These are phyloP conservation scores for Oophaga sylvatica DNA, from an alignment of 2,797 vertebrate species.

Conservation along the genomic window DNA sequence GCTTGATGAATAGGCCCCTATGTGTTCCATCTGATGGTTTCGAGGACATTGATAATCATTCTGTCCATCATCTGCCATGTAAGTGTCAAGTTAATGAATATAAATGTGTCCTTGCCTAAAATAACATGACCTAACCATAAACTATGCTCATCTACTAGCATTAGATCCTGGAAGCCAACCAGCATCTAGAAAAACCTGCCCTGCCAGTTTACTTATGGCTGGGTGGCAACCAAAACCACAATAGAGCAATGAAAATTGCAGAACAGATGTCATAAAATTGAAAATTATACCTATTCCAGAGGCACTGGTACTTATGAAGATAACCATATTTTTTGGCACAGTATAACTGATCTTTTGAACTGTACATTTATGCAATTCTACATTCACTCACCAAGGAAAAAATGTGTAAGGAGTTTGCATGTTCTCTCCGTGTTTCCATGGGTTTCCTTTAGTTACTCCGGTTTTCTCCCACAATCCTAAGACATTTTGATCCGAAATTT, in stretches of 20 bases:
- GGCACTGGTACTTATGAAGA: neutral
- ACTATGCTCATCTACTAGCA: conserved; percentile 18
- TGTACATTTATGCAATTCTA: neutral
- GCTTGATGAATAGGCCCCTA: too few species aligned
- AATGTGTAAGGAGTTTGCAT: too few species aligned
- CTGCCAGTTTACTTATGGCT: conserved; percentile 23
- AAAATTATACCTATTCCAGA: neutral
- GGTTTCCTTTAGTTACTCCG: too few species aligned
- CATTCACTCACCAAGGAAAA: neutral
- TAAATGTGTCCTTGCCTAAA: conserved; percentile 1
- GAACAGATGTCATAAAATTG: conserved; percentile 13
- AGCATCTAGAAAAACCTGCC: conserved; percentile 33
- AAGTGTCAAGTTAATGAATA: neutral
- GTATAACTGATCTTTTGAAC: neutral
- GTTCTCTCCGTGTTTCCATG: too few species aligned
- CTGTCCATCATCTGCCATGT: neutral
- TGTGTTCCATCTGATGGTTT: neutral
- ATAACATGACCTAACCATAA: conserved; percentile 20
- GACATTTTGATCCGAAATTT: too few species aligned
- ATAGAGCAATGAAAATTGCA: conserved; percentile 3
- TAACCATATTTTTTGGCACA: neutral
- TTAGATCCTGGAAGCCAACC: conserved; percentile 14
- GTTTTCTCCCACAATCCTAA: too few species aligned
- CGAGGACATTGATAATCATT: neutral
- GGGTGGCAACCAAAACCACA: conserved; percentile 43